Conservation (phyloP, 1,140 invertebrate genomes). For the Limonius californicus region DNA sequence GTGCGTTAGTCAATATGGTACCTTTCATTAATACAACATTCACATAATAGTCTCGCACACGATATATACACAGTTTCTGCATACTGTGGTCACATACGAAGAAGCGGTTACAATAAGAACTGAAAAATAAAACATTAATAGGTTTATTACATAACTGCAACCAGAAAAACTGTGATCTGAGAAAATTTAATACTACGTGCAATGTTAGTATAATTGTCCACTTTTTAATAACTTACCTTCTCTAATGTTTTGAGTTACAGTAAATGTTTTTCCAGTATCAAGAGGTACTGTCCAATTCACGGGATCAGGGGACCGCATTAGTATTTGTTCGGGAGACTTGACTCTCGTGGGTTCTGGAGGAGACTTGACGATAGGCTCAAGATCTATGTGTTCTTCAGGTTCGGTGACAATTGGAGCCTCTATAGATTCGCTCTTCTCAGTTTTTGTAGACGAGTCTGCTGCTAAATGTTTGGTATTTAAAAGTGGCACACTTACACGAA, state of each 20-base stretch:
- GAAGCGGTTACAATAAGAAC: no score
- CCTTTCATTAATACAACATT: no score
- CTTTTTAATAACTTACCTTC: slow-evolving; percentile 66
- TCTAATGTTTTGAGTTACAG: slow-evolving; percentile 85
- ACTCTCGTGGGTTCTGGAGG: slow-evolving; percentile 87
- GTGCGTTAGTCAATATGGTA: no score
- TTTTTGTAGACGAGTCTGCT: background rate
- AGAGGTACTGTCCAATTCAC: slow-evolving; percentile 93
- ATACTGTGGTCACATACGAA: no score
- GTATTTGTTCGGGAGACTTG: slow-evolving; percentile 88
- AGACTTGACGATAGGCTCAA: slow-evolving; percentile 72
- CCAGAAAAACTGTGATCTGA: no score
- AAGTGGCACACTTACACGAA: background rate
- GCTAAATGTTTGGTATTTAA: slow-evolving; percentile 2
- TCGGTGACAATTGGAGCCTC: slow-evolving; percentile 1
- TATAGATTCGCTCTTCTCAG: slow-evolving; percentile 1
- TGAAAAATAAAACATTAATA: no score
- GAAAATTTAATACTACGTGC: no score
- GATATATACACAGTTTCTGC: no score
- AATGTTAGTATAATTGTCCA: slow-evolving; percentile 26
- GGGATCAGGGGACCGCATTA: slow-evolving; percentile 85
- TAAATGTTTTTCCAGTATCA: slow-evolving; percentile 89
- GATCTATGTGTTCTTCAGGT: slow-evolving; percentile 26
- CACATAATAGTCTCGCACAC: no score
- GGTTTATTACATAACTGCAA: no score